Conservation (phyloP, 1,140 invertebrate genomes). For the Drosophila prosaltans region DNA sequence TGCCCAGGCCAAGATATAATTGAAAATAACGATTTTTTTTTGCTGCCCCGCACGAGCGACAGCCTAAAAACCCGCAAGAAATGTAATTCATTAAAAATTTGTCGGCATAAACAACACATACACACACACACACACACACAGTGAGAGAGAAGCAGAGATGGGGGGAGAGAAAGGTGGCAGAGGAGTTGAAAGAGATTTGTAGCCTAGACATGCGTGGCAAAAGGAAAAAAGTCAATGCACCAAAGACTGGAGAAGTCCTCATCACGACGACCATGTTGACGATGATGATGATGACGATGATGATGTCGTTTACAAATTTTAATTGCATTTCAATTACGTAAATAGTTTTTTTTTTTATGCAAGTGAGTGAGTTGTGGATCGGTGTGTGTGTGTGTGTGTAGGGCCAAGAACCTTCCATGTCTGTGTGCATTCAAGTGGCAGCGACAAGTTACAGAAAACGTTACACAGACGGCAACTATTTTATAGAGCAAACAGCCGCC, state of each 20-base stretch:
- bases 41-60: conserved; percentile 25
- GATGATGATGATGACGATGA: conserved; percentile 32
- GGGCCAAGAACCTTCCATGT: conserved; percentile 40
- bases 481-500: conserved; percentile 19
- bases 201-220: conserved; percentile 18
- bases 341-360: conserved; percentile 60
- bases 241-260: conserved; percentile 30
- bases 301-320: conserved; percentile 68
- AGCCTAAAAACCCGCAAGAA: conserved; percentile 73
- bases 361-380: no score
- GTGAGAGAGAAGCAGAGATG: conserved; percentile 1
- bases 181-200: background rate
- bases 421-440: conserved; percentile 58
- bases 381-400: conserved; percentile 33
- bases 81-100: conserved; percentile 79
- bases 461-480: background rate
- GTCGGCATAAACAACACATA: conserved; percentile 31
- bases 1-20: conserved; percentile 52
- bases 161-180: background rate
- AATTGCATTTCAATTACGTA: conserved; percentile 78
- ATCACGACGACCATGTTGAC: conserved; percentile 21
- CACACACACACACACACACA: background rate
- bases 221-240: conserved; percentile 60
- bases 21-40: conserved; percentile 78
- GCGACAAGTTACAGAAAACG: background rate